Percentiles rank a stretch among this genome's conserved stretches.
Evolutionary conservation across 2,113 vertebrate genomes (phyloP).

Genomic region (Tauraco erythrolophus): DNA sequence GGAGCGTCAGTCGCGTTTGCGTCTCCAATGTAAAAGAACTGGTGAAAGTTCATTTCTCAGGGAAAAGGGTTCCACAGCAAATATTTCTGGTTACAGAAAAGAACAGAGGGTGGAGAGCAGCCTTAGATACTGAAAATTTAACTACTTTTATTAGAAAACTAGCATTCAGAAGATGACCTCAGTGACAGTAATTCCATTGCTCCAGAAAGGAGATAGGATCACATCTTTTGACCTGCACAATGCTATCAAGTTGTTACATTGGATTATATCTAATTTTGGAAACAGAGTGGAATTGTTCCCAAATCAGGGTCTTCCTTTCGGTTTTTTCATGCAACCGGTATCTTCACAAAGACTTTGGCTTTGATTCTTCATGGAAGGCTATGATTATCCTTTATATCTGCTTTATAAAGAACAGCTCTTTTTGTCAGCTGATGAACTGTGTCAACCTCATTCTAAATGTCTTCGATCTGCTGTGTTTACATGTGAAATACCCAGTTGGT

Average conservation of each 20-base stretch:
- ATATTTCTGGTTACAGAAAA: no score
- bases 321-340: not conserved
- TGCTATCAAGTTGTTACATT: not conserved
- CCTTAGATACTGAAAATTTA: no score
- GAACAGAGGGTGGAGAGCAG: no score
- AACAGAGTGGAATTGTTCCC: not conserved
- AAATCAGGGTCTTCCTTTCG: not conserved
- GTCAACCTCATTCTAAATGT: not conserved
- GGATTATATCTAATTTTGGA: not conserved
- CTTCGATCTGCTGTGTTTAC: not conserved
- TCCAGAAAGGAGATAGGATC: no score
- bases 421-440: not conserved
- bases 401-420: not conserved
- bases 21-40: no score
- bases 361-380: not conserved
- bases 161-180: no score
- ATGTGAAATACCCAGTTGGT: not conserved
- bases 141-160: no score
- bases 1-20: no score
- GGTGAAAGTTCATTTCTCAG: no score
- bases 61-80: no score
- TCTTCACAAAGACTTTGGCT: not conserved
- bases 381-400: not conserved
- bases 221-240: no score
- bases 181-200: no score